phyloP scores from a whole-genome alignment of 1,140 invertebrate species.

The Cydia strobilella region DNA sequence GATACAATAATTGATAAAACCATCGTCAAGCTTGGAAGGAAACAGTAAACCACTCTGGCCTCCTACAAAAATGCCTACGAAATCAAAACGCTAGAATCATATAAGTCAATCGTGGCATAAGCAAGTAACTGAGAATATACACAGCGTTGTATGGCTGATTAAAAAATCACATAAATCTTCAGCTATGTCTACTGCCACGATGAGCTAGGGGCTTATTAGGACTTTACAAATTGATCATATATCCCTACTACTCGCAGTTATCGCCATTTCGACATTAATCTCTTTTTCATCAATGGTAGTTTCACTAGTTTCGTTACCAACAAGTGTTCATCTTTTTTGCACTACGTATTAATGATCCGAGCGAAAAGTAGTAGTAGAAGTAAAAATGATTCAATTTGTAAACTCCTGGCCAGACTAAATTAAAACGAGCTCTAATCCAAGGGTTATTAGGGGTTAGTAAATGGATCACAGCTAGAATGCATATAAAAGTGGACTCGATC shows the following conservation, averaged over 20 bases:
- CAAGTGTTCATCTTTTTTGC: too few species aligned
- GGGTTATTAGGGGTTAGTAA: conserved; percentile 37
- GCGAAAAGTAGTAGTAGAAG: too few species aligned
- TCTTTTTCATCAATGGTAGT: too few species aligned
- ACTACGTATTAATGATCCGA: too few species aligned
- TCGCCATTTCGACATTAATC: too few species aligned
- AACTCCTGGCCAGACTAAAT: background rate
- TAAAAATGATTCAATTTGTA: too few species aligned
- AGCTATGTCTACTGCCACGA: too few species aligned
- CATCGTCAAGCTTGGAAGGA: conserved; percentile 20
- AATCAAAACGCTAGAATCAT: conserved; percentile 22
- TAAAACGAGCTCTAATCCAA: conserved; percentile 34
- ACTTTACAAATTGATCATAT: too few species aligned
- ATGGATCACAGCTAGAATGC: conserved; percentile 55
- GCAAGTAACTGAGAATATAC: background rate
- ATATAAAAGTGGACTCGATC: conserved; percentile 68
- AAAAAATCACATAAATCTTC: background rate
- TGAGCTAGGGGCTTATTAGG: too few species aligned
- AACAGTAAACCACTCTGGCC: background rate
- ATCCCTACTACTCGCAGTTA: too few species aligned
- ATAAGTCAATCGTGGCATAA: background rate
- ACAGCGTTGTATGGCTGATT: background rate
- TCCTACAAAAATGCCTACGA: conserved; percentile 8
- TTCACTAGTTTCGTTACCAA: too few species aligned
- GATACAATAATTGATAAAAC: background rate